Conservation (phyloP, 53 echinoderm and acorn worm species). For the Echinometra lucunter region DNA sequence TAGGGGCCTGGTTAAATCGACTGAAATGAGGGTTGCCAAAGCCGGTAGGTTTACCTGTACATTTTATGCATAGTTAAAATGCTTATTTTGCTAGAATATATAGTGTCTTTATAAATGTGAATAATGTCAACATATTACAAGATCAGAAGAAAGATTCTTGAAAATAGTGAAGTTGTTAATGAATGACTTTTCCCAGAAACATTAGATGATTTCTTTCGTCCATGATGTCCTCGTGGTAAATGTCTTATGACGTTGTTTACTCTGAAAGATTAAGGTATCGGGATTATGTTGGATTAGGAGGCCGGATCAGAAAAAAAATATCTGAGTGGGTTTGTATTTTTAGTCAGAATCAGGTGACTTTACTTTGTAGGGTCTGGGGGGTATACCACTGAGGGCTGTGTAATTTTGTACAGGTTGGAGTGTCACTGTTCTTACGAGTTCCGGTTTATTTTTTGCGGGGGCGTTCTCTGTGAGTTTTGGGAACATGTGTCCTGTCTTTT, state of each 20-base stretch:
- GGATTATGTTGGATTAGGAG: slow-evolving; percentile 8
- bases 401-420: not conserved
- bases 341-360: slow-evolving; percentile 7
- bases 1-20: too few species aligned
- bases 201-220: not conserved
- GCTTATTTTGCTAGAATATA: not conserved
- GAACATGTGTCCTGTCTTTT: not conserved
- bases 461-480: not conserved
- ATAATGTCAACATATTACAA: not conserved
- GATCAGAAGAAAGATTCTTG: not conserved
- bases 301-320: not conserved
- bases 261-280: not conserved
- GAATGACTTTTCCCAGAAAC: not conserved
- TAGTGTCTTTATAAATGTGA: not conserved
- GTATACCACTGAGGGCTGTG: not conserved
- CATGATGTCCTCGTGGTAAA: not conserved
- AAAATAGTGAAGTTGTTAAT: not conserved
- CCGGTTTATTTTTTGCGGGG: not conserved
- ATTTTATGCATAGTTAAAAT: not conserved
- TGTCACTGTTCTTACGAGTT: not conserved
- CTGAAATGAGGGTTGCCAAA: too few species aligned
- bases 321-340: not conserved
- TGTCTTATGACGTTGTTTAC: slow-evolving; percentile 48
- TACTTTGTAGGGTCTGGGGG: not conserved
- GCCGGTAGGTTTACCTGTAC: too few species aligned